Base-by-base conservation (phyloP, 53 echinoderm and acorn worm species). In the Temnopleurus reevesii region DNA sequence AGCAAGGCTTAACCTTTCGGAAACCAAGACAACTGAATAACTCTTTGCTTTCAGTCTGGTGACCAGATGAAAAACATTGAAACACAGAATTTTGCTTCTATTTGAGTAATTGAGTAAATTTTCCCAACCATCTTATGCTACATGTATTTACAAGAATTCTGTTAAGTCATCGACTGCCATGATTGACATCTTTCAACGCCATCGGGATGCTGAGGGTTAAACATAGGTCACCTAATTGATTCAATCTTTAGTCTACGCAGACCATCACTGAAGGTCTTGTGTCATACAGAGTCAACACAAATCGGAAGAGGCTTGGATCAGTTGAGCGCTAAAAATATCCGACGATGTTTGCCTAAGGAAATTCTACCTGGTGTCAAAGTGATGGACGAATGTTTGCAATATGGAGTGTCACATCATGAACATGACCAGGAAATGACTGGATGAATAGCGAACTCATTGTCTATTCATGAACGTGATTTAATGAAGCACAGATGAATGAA, bases 301-400 rank as follows among this genome's bases (percentile, higher is more conserved):
- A 71, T 21, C 36, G 71, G 71, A 71, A 71, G 41, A 71, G 43
- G 71, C 23, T 71, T 71, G 41, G 38, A 71, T 38, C 71, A 71
- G 19, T 71, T 49, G 17, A 47, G 79, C 49, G 51, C 79, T 79
- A 79, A 79, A 79, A 47, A 79, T 79, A 79, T 28, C 71, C 13
- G 71, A 21, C 41, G 6, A 26, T 79, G 79, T 79, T 79, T 49
- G 49, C 49, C 1, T 79, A 26, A 5, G 79, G 79, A 79, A 79
- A 79, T 3, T 79, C 46, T 47, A 49, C 49, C 79, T 79, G 49
- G 30, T 28, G 49, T 2, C 8, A 79, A 47, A 79, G 25, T 9
- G 29, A 47, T 46, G 79, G 49, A 28, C 30, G 28, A 49, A 79
- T 29, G 30, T 28, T 79, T 46, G 49, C 51, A 49, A 17, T 27